Evolutionary conservation across 2,888 invertebrate genomes (phyloP).

Genomic region (Eueremaeus valkanovi): DNA sequence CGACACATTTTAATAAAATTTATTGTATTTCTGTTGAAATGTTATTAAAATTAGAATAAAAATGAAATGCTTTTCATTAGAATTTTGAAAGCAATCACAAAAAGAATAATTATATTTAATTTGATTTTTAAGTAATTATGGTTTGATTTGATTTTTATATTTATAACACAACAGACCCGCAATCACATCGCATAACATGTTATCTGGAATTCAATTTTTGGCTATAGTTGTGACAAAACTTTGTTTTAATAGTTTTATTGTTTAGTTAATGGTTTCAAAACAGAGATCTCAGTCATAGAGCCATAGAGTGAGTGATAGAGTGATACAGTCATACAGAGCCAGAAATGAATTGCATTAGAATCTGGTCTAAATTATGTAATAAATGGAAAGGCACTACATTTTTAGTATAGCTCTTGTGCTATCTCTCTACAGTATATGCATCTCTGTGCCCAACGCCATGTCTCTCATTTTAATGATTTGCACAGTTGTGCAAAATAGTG

Average conservation of each 20-base stretch:
- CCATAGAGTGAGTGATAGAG: too few relatives aligned
- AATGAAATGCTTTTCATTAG: background rate
- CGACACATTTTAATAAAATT: background rate
- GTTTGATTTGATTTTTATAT: background rate
- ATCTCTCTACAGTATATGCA: background rate
- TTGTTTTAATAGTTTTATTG: constrained; percentile 5
- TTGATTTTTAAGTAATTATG: too few relatives aligned
- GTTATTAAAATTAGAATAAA: background rate
- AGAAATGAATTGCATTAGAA: constrained; percentile 7
- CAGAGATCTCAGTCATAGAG: background rate
- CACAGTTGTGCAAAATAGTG: constrained; percentile 12
- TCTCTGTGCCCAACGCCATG: background rate
- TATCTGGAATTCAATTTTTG: background rate
- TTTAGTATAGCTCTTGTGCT: too few relatives aligned
- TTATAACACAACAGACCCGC: too few relatives aligned
- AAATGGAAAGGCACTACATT: background rate
- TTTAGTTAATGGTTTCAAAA: constrained; percentile 6
- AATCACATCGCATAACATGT: background rate
- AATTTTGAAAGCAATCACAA: too few relatives aligned
- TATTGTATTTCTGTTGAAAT: background rate
- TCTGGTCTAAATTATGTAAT: constrained; percentile 14
- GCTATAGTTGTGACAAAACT: background rate
- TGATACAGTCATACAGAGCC: too few relatives aligned
- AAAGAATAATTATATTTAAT: too few relatives aligned
- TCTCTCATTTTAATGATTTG: constrained; percentile 2